Base-by-base conservation (phyloP, 2,888 invertebrate genomes). In the Lampropteryx suffumata region DNA sequence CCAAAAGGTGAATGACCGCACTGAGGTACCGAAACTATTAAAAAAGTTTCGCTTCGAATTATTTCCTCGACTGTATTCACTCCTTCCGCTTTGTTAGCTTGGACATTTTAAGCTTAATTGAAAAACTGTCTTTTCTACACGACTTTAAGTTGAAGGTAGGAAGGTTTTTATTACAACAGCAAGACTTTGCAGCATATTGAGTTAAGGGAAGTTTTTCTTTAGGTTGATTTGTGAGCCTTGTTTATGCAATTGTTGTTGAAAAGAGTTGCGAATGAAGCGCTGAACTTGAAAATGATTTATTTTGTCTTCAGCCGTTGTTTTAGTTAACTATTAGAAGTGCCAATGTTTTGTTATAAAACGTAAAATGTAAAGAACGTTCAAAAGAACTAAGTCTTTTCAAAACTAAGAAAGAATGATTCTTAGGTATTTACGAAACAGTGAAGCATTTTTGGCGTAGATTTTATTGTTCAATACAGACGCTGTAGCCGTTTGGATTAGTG, bases 41-140 rank as follows among this genome's bases (percentile, higher is more conserved):
- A 24, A 41, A 47, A 47, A 52, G 24, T 33, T 46, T 29, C 27
- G 5, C 33, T 51, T 37, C 29, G 24, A 17, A 34, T 11, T 47
- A 42, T 34, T 42, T 43, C 29, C 8, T 11, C 34, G 37, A 37
- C 26, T 43, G 47, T 52, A 52, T 47, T 21, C 12, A 45, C 33
- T 39, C 36, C 51, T 46, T 51, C 46, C 51, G 51, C 51, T 37
- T 29, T 40, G 45, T 46, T 27, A 32, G 24, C 36, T 51, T 27
- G 29, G 13, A 47, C 42, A 24, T 37, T 43, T 42, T 43, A 47
- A 34, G 33, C 42, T 52, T 52, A 52, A 52, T 52, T 52, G 47
- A 47, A 47, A 28, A 41, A 13, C 30, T 27, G 21, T 32, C 27
- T 45, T 21, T 32, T 17, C 37, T 12, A 29, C 2, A 7, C 21